Evolutionary conservation across 2,797 vertebrate species (phyloP).

Genomic region (Brachymystax lenok): DNA sequence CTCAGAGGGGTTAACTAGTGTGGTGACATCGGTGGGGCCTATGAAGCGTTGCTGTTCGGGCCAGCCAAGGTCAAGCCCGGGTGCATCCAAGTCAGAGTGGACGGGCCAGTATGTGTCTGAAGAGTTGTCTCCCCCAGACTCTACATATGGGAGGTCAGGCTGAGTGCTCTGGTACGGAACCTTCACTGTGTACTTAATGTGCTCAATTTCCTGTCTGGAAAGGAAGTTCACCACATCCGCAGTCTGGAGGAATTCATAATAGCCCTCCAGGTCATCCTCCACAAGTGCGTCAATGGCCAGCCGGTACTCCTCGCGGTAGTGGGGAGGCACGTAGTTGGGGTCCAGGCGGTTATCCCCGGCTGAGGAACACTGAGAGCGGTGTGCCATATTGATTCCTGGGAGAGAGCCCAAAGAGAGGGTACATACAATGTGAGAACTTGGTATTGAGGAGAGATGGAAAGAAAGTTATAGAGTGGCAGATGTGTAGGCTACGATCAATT

Average conservation of each 20-base stretch:
- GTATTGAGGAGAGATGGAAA: neutral
- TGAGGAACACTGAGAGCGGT: constrained; percentile 92
- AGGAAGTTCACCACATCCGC: constrained; percentile 88
- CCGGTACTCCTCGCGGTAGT: constrained; percentile 97
- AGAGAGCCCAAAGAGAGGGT: neutral
- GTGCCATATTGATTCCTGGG: constrained; percentile 81
- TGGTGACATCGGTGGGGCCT: constrained; percentile 91
- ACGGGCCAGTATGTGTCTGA: constrained; percentile 97
- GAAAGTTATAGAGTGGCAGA: neutral
- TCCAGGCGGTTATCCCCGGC: constrained; percentile 91
- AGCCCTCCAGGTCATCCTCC: constrained; percentile 84
- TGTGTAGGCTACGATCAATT: neutral
- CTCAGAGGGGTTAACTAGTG: constrained; percentile 88
- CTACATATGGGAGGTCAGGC: constrained; percentile 65
- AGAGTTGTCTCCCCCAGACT: constrained; percentile 79
- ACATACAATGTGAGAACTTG: neutral
- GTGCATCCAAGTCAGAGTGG: constrained; percentile 90
- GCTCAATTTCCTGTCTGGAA: constrained; percentile 81
- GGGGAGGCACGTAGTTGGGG: constrained; percentile 90
- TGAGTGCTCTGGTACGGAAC: constrained; percentile 71
- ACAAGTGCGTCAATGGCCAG: constrained; percentile 87
- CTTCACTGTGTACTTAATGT: constrained; percentile 79
- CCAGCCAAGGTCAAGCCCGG: constrained; percentile 94
- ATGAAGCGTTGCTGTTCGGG: constrained; percentile 84
- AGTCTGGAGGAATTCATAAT: constrained; percentile 82